Base-by-base conservation (phyloP, 2,797 vertebrate genomes). In the Cetoscarus ocellatus region DNA sequence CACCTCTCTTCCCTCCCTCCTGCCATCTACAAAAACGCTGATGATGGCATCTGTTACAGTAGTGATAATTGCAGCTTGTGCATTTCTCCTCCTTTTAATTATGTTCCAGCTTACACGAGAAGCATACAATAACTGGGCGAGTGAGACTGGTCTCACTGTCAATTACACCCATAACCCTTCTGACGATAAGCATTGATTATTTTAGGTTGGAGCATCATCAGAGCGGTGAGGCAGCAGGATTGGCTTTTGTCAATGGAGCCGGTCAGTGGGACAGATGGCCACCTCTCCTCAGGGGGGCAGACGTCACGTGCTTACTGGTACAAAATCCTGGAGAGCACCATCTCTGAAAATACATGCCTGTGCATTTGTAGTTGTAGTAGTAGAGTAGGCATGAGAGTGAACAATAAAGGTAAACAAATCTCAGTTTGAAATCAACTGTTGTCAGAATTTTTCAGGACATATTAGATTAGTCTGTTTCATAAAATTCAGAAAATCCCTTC, bases 261-360 rank as follows among this genome's bases (percentile, higher is more conserved):
- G 70, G 62, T 75, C 66, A 75, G 69, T 62, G 42, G 54, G 68
- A 85, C 88, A 89, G 81, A 87, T 86, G 82, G 86, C 67, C 49
- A 5, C 12, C 6, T 0, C 11, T 81, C 84, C 47, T 59, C 11
- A 11, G 70, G 79, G 67, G 57, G 12, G 15, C 1, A 27, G 43
- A 11, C 39, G 66, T 77, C 73, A 79, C 34, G 9, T 77, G 67
- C 12, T 18, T 35, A 13, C 18, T 65, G 52, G 65, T 65, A 76
- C 49, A 80, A 82, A 77, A 78, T 77, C 47, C 47, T 35, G 10
- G 15, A 47, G 27, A 68, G 64, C 39, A 44, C 19, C 3, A 49
- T 18, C 47, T 52, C 15, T 59, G 8, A 73, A 76, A 48, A 67
- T 47, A 38, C 45, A 54, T n/a, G 10, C 39, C 34, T 35, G 27